These are phyloP conservation scores for Drosophila phalerata DNA, from an alignment of 2,888 invertebrate genomes.

Conservation along the genomic window DNA sequence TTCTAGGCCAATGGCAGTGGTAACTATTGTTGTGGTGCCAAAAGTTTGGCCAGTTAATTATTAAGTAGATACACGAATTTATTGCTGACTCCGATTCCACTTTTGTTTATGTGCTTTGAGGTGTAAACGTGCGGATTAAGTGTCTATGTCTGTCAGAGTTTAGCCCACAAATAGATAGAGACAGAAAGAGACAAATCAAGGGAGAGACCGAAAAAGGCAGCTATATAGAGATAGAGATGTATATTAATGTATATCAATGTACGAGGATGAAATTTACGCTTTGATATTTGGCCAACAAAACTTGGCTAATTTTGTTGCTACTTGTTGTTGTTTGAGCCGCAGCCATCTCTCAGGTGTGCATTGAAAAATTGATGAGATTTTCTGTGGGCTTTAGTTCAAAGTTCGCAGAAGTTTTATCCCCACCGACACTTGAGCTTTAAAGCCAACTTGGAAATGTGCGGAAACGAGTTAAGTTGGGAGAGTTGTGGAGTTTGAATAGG, in stretches of 20 bases:
- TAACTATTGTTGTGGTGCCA: constrained; percentile 40
- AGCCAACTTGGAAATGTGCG: constrained; percentile 28
- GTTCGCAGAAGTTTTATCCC: constrained; percentile 15
- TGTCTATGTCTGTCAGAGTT: constrained; percentile 69
- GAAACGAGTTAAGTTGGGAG: constrained; percentile 28
- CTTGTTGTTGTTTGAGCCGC: constrained; percentile 12
- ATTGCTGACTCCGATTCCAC: constrained; percentile 47
- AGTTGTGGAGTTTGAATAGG: not conserved
- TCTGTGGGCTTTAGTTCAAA: constrained; percentile 43
- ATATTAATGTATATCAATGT: constrained; percentile 71
- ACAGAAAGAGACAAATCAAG: not conserved
- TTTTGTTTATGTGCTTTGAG: constrained; percentile 72
- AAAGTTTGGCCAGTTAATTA: constrained; percentile 75
- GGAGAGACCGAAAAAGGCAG: constrained; percentile 1
- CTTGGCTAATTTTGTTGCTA: constrained; percentile 70
- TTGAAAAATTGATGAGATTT: constrained; percentile 77
- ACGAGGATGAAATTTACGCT: constrained; percentile 61
- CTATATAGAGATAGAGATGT: constrained; percentile 32
- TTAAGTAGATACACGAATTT: constrained; percentile 81
- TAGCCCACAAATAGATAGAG: constrained; percentile 7
- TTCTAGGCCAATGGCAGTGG: constrained; percentile 19
- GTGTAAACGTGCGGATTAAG: constrained; percentile 83
- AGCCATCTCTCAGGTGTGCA: constrained; percentile 59
- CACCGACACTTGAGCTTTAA: constrained; percentile 65
- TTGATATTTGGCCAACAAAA: constrained; percentile 55